Evolutionary conservation across 2,797 vertebrate species (phyloP).

Genomic region (Zonotrichia albicollis): DNA sequence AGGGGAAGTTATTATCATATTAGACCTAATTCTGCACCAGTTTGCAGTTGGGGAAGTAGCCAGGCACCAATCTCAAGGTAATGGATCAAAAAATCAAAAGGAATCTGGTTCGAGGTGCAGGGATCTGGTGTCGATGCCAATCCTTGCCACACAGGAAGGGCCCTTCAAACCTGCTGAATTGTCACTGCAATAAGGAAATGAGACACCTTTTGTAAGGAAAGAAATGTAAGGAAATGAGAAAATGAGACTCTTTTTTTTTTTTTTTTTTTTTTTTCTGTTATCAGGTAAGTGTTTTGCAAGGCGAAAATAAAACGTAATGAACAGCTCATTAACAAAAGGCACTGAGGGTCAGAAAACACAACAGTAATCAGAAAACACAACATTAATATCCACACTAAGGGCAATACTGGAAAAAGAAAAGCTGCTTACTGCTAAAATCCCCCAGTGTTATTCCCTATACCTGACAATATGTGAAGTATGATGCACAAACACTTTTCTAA

Average conservation of each 20-base stretch:
- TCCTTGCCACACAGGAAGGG: not conserved
- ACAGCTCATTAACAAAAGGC: not conserved
- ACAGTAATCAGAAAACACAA: no score
- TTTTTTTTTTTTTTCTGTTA: not conserved
- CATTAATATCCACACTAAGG: not conserved
- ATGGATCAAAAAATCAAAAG: not conserved
- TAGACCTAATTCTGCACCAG: not conserved
- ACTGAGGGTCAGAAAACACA: not conserved
- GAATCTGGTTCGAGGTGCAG: rapidly evolving
- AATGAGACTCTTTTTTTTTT: not conserved
- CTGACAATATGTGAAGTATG: not conserved
- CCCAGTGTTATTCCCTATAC: not conserved
- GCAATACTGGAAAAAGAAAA: not conserved
- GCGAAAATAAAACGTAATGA: not conserved
- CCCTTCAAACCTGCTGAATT: not conserved
- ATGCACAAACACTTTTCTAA: conserved; percentile 31
- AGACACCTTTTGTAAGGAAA: not conserved
- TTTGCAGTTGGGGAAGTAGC: not conserved
- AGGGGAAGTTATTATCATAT: not conserved
- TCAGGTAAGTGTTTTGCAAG: not conserved
- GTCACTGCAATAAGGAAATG: not conserved
- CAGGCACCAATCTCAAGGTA: not conserved
- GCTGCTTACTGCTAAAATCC: not conserved
- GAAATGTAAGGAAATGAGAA: not conserved
- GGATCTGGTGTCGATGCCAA: not conserved